Base-by-base conservation (phyloP, 2,113 vertebrate species). In the Chaetodon trifascialis region DNA sequence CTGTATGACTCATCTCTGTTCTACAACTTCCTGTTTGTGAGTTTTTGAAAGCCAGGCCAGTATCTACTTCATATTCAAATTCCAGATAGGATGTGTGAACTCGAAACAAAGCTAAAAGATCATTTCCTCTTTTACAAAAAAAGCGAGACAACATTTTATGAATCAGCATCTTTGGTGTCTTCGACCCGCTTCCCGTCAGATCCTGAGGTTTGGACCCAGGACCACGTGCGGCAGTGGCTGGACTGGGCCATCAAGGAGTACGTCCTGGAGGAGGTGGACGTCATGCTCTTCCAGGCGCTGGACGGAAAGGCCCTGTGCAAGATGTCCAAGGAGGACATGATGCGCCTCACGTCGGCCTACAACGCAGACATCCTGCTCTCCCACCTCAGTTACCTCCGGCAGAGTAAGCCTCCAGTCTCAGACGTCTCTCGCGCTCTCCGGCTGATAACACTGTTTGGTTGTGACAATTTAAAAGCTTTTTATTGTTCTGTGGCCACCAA, bases 161-260 rank as follows among this genome's bases (percentile, higher is more conserved):
- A 66, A 46, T 30, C 4, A 23, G 11, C n/a, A 0, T 55, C 12
- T 12, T 10, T 5, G 9, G 17, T 11, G 17, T 40, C 8, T 56
- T 38, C 70, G 11, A 34, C 10, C 40, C 15, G 11, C 44, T 47
- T 1, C 1, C 23, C 47, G 4, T 14, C 91, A 96, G 96, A 96
- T 66, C 95, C 95, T 0, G 92, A 96, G 87, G 95, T 95, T 4
- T 97, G 96, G 96, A 96, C 94, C 1, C 96, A 96, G 79, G 96
- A 96, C 64, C 96, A 97, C 0, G 96, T 97, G 58, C 85, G 95
- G 10, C 96, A 96, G 92, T 97, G 96, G 96, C 80, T 97, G 87
- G 96, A 96, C 86, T 97, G 96, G 96, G 96, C 96, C n/a, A 96
- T 96, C 72, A 96, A 96, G 80, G 96, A 96, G 87, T 96, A 96